A percentile compares a stretch with the other conserved stretches of the same genome.
These are phyloP conservation scores for Otus scops DNA, from an alignment of 2,797 vertebrate species.

Conservation along the genomic window DNA sequence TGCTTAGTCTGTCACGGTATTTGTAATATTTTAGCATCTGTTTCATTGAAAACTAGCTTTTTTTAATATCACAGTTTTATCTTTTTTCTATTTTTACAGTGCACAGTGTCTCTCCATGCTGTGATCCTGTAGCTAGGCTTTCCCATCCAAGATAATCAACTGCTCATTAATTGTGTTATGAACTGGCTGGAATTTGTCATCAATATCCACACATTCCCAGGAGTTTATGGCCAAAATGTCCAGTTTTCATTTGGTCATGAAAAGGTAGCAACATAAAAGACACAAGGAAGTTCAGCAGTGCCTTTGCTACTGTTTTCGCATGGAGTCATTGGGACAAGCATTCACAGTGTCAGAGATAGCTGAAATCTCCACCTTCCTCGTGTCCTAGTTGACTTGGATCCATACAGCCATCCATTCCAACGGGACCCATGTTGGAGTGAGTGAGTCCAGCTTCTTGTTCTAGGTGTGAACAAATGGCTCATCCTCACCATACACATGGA, in stretches of 20 bases:
- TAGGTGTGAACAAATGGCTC: neutral
- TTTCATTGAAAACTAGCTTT: neutral
- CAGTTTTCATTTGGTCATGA: neutral
- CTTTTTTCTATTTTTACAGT: neutral
- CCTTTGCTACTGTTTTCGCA: neutral
- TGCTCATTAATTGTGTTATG: neutral
- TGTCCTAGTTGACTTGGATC: rapidly evolving
- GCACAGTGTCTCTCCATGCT: neutral
- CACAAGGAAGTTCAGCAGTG: neutral
- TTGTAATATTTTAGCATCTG: neutral
- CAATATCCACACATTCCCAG: neutral
- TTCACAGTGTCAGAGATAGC: rapidly evolving
- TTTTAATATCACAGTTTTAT: neutral
- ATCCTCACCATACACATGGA: neutral
- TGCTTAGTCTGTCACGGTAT: neutral
- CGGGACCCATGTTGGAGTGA: rapidly evolving
- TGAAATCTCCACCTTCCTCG: neutral
- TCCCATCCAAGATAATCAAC: neutral
- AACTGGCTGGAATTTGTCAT: neutral
- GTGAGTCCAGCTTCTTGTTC: neutral
- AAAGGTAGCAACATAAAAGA: neutral
- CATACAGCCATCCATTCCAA: neutral
- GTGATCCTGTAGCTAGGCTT: neutral
- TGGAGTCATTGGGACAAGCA: neutral
- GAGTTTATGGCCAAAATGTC: neutral